These are phyloP conservation scores for Bombus balteatus DNA, from an alignment of 1,140 invertebrate genomes.

Conservation along the genomic window DNA sequence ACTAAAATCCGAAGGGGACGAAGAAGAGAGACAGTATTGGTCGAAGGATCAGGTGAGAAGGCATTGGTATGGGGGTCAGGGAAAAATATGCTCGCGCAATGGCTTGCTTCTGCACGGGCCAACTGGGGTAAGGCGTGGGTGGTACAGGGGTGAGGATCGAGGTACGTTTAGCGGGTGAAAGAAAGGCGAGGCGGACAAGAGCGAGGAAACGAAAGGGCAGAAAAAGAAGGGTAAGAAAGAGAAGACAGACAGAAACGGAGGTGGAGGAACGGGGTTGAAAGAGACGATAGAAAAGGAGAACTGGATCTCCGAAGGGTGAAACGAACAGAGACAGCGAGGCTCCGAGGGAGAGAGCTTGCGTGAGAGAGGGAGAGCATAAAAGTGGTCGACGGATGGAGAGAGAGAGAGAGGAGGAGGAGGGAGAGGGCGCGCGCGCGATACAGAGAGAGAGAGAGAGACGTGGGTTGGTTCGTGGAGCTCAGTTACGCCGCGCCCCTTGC, in stretches of 20 bases:
- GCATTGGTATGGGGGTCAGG: conserved; percentile 39
- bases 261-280: neutral
- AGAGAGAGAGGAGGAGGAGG: conserved; percentile 16
- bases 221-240: conserved; percentile 23
- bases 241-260: conserved; percentile 29
- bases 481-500: conserved; percentile 82
- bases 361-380: neutral
- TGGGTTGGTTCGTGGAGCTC: conserved; percentile 73
- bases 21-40: conserved; percentile 29
- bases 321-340: conserved; percentile 39
- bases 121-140: neutral
- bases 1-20: neutral
- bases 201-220: conserved; percentile 3
- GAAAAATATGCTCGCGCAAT: conserved; percentile 47
- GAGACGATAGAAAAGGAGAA: neutral
- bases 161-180: conserved; percentile 38
- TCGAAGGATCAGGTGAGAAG: conserved; percentile 49
- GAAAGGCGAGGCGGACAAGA: conserved; percentile 12
- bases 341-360: neutral
- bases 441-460: conserved; percentile 56
- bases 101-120: conserved; percentile 9
- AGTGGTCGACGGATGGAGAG: conserved; percentile 2
- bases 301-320: conserved; percentile 7
- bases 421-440: conserved; percentile 42
- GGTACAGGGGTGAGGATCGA: conserved; percentile 14